Evolutionary conservation across 2,888 invertebrate genomes (phyloP), one percentile per base, ranked within the genome.

Genomic region (Eupeodes luniger): DNA sequence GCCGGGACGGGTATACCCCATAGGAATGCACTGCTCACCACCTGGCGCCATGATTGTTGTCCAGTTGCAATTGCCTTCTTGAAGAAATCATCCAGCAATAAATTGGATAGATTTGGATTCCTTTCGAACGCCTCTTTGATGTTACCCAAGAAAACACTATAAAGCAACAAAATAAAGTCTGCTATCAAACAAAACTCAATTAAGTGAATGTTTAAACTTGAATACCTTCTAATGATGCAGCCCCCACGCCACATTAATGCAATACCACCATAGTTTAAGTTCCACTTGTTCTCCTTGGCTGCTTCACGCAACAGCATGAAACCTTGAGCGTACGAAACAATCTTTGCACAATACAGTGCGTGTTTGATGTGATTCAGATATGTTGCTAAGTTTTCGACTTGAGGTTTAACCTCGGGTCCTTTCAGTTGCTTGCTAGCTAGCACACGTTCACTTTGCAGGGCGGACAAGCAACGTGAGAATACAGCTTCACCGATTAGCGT

Each of bases 171-270:
- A 69, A 47, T 5, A 44, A 77, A 36, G 9, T 66, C 36, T 40
- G 19, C 16, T 44, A 80, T 16, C 51, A 74, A 12, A 16, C 1
- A 19, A 1, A 14, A 44, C 27, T 3, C 57, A 19, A 40, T 27
- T 3, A 62, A 85, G 40, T 66, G 66, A 90, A 91, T 94, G 94
- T 0, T 27, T 93, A 91, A 94, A 94, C 64, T 62, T 4, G 19
- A 4, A 92, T 94, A 95, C 96, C 98, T 98, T 93, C 99, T 95
- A 92, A 99, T 99, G 92, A 99, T 99, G 93, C 99, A 99, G n/a
- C 99, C 99, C 16, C 99, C 99, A 89, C 99, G 96, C 99, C 99
- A 99, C 99, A 99, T 99, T 61, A 99, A 94, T 1, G 99, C 99
- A 90, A 99, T 99, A 79, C 98, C 98, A 70, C 99, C 99, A 92